These are phyloP conservation scores for Galerucella nymphaeae DNA, from an alignment of 2,888 invertebrate species.

Conservation along the genomic window DNA sequence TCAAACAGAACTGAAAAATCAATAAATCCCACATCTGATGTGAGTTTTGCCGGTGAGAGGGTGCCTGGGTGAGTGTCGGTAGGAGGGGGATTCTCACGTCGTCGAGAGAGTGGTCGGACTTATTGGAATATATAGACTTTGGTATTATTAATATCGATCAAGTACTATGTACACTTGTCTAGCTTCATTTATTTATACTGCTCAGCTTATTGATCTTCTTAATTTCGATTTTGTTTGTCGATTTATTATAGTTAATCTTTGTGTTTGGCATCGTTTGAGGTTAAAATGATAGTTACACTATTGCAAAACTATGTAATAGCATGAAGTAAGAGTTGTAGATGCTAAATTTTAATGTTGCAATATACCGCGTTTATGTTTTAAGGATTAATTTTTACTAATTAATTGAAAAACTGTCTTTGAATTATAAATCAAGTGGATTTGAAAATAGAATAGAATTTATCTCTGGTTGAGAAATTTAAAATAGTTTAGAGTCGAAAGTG, in stretches of 20 bases:
- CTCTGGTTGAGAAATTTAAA: too few relatives aligned
- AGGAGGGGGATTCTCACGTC: too few relatives aligned
- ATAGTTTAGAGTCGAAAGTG: too few relatives aligned
- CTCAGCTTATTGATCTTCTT: neutral
- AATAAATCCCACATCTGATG: too few relatives aligned
- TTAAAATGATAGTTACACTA: neutral
- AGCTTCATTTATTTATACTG: neutral
- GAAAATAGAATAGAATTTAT: too few relatives aligned
- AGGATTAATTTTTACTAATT: neutral
- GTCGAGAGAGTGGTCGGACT: too few relatives aligned
- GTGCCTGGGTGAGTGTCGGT: too few relatives aligned
- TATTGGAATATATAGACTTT: too few relatives aligned
- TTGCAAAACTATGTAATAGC: neutral
- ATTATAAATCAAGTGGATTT: too few relatives aligned
- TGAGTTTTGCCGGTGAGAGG: too few relatives aligned
- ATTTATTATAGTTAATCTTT: slow-evolving; percentile 10
- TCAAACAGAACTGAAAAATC: too few relatives aligned
- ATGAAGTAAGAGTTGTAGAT: slow-evolving; percentile 7
- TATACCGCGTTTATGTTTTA: slow-evolving; percentile 6
- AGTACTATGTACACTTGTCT: neutral
- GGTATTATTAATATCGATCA: neutral
- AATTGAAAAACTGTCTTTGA: neutral
- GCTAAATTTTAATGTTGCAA: slow-evolving; percentile 6
- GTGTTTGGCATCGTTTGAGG: slow-evolving; percentile 9
- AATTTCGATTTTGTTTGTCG: slow-evolving; percentile 9